These are phyloP conservation scores for Rhopalosiphum maidis DNA, from an alignment of 1,140 invertebrate genomes.

Conservation along the genomic window DNA sequence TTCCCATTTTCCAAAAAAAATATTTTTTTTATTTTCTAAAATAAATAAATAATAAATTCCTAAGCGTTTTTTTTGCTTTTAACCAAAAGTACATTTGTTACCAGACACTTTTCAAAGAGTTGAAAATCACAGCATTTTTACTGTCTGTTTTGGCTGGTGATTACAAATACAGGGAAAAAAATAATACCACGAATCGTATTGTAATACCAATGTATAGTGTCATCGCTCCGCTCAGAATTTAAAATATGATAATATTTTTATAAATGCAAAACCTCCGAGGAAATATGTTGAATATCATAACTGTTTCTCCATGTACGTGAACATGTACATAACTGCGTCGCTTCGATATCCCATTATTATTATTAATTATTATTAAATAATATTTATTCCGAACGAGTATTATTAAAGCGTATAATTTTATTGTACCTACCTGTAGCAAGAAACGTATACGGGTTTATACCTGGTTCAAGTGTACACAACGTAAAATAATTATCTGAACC, in stretches of 20 bases:
- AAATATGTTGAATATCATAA: neutral
- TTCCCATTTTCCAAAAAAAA: too few relatives aligned
- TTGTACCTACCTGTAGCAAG: neutral
- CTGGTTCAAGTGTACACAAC: neutral
- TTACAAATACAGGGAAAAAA: neutral
- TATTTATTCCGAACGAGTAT: neutral
- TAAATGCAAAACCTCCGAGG: neutral
- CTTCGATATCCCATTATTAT: neutral
- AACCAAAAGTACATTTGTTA: too few relatives aligned
- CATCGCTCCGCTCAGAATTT: neutral
- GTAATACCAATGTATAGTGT: neutral
- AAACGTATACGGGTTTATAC: neutral
- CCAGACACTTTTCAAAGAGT: too few relatives aligned
- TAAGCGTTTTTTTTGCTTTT: too few relatives aligned
- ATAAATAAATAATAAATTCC: too few relatives aligned
- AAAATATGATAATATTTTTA: neutral
- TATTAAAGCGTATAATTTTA: neutral
- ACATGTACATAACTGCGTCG: neutral
- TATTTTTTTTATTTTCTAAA: too few relatives aligned
- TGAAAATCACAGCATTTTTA: too few relatives aligned
- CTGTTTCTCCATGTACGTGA: neutral
- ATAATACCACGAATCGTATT: neutral
- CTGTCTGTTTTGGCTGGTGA: too few relatives aligned
- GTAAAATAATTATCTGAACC: slow-evolving; percentile 28
- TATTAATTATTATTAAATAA: neutral